These are phyloP conservation scores for Naso thynnoides DNA, from an alignment of 2,797 vertebrate genomes.

Conservation along the genomic window DNA sequence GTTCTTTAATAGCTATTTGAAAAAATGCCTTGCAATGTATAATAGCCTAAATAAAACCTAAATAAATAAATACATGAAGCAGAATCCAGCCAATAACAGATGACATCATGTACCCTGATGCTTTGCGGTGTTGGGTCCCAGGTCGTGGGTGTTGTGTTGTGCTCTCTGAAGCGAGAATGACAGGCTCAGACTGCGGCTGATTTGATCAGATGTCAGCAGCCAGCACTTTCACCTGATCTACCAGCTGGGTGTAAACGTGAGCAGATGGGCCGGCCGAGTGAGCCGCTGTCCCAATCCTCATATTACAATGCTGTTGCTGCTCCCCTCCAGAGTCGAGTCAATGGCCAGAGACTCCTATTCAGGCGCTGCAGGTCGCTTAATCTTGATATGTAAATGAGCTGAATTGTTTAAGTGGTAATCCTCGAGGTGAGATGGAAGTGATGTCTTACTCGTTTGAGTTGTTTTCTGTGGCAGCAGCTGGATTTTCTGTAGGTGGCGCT, in stretches of 20 bases:
- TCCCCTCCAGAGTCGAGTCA: slow-evolving; percentile 50
- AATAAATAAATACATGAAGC: background rate
- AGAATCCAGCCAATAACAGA: slow-evolving; percentile 38
- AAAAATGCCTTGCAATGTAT: background rate
- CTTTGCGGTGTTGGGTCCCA: slow-evolving; percentile 35
- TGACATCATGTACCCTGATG: slow-evolving; percentile 39
- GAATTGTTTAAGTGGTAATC: slow-evolving; percentile 66
- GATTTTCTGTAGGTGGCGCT: slow-evolving; percentile 43
- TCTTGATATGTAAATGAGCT: slow-evolving; percentile 70
- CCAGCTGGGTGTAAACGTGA: slow-evolving; percentile 83
- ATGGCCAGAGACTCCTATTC: slow-evolving; percentile 52
- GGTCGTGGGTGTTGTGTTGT: slow-evolving; percentile 63
- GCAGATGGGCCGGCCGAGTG: slow-evolving; percentile 83
- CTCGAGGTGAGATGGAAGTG: slow-evolving; percentile 37
- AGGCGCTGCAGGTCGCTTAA: slow-evolving; percentile 40
- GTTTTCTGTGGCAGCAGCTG: background rate
- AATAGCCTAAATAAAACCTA: background rate
- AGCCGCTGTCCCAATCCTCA: slow-evolving; percentile 79
- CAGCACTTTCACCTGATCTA: slow-evolving; percentile 84
- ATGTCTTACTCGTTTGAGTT: slow-evolving; percentile 27
- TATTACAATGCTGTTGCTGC: slow-evolving; percentile 79
- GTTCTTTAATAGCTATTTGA: slow-evolving; percentile 11
- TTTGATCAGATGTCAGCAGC: slow-evolving; percentile 82
- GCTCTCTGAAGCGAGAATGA: slow-evolving; percentile 74
- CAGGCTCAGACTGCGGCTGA: slow-evolving; percentile 74